phyloP scores from a whole-genome alignment of 2,888 invertebrate species.

The Lamproptera curius region DNA sequence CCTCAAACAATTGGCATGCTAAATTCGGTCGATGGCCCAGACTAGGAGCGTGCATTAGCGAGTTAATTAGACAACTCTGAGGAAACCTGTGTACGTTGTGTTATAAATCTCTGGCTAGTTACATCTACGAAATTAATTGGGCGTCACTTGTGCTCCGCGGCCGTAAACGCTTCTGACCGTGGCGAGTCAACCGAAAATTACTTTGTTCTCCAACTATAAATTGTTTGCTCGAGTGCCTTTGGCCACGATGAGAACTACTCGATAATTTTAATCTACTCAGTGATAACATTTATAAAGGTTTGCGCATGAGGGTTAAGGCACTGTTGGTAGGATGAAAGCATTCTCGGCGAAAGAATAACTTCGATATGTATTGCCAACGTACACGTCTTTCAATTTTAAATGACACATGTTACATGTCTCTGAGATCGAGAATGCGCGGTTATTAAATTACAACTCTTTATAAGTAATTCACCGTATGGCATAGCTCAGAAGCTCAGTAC shows the following conservation, averaged over 20 bases:
- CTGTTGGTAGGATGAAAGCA: too few relatives aligned
- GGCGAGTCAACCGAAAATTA: constrained; percentile 47
- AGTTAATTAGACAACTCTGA: constrained; percentile 38
- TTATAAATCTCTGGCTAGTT: constrained; percentile 48
- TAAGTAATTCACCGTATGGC: too few relatives aligned
- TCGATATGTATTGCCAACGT: neutral
- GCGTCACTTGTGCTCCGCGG: constrained; percentile 39
- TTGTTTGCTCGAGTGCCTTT: constrained; percentile 12
- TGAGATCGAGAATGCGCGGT: too few relatives aligned
- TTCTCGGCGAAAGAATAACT: too few relatives aligned
- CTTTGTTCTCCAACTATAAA: constrained; percentile 23
- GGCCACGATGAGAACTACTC: constrained; percentile 4
- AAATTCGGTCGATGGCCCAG: neutral
- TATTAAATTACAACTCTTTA: too few relatives aligned
- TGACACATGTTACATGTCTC: neutral
- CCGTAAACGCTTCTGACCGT: constrained; percentile 56
- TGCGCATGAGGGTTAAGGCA: too few relatives aligned
- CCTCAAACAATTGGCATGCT: too few relatives aligned
- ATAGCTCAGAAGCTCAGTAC: too few relatives aligned
- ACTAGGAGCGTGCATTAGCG: neutral
- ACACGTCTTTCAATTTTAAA: neutral
- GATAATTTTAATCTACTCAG: constrained; percentile 1
- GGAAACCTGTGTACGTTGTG: constrained; percentile 30
- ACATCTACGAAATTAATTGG: constrained; percentile 57
- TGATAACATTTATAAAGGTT: too few relatives aligned